Evolutionary conservation across 2,113 vertebrate genomes (phyloP).

Genomic region (Eptesicus fuscus): DNA sequence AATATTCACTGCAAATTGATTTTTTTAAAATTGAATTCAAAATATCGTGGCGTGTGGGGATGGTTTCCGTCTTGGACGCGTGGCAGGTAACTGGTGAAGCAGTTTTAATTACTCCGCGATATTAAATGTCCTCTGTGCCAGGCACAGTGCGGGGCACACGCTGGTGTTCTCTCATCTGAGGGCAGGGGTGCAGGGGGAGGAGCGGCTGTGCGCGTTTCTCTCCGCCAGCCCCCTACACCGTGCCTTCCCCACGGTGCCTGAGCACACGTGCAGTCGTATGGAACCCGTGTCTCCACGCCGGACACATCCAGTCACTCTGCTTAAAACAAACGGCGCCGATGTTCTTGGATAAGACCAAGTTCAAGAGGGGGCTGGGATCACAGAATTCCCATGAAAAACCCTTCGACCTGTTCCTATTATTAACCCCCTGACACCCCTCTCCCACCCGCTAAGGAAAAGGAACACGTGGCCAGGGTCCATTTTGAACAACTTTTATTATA

Average conservation of each 20-base stretch:
- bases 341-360: neutral
- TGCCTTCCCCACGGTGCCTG: rapidly evolving
- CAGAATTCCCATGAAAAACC: neutral
- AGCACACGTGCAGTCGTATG: rapidly evolving
- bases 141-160: neutral
- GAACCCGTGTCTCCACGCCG: neutral
- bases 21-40: too few relatives aligned
- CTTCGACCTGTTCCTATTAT: neutral
- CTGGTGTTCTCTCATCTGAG: neutral
- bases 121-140: neutral
- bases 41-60: too few relatives aligned
- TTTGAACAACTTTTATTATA: slow-evolving; percentile 85
- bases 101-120: neutral
- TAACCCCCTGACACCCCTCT: neutral
- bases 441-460: neutral
- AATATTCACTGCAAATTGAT: too few relatives aligned
- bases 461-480: slow-evolving; percentile 3
- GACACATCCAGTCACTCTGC: neutral
- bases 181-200: too few relatives aligned
- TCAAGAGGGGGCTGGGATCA: neutral
- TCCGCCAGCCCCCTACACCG: rapidly evolving
- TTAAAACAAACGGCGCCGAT: neutral
- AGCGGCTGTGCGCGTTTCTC: rapidly evolving
- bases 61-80: too few relatives aligned
- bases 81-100: neutral